Conservation (phyloP, 2,797 vertebrate species). For the Gobio occitaniae region DNA sequence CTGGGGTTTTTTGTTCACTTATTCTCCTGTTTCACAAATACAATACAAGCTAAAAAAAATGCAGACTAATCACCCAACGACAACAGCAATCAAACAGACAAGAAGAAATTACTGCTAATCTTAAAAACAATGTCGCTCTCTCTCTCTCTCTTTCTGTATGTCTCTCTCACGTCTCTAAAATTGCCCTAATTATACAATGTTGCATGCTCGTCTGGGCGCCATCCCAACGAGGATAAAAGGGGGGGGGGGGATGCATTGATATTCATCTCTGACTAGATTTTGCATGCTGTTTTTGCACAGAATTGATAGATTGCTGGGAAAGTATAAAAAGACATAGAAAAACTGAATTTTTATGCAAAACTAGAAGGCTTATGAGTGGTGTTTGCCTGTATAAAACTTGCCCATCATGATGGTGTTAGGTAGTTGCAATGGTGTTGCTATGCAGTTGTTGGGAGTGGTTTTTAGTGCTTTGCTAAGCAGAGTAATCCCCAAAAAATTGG, state of each 20-base stretch:
- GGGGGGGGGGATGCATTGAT: neutral
- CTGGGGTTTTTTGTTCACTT: neutral
- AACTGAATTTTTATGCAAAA: neutral
- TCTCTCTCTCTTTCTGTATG: neutral
- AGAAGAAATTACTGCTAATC: neutral
- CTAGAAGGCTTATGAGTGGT: neutral
- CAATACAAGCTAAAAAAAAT: constrained; percentile 38
- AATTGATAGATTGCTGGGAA: constrained; percentile 14
- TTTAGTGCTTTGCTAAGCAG: neutral
- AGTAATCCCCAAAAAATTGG: no score
- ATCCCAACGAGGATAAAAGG: neutral
- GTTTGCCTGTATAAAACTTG: neutral
- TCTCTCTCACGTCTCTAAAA: constrained; percentile 13
- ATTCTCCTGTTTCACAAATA: constrained; percentile 23
- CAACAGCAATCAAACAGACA: constrained; percentile 23
- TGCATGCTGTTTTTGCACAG: neutral
- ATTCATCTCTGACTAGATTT: constrained; percentile 28
- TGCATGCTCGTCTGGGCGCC: constrained; percentile 8
- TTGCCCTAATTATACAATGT: constrained; percentile 42
- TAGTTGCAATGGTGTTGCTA: neutral
- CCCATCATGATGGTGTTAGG: neutral
- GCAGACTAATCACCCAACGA: neutral
- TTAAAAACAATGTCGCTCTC: constrained; percentile 25
- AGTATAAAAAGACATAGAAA: constrained; percentile 1
- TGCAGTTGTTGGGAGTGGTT: neutral